phyloP scores from a whole-genome alignment of 2,797 vertebrate genomes.

The Ateles fusciceps region DNA sequence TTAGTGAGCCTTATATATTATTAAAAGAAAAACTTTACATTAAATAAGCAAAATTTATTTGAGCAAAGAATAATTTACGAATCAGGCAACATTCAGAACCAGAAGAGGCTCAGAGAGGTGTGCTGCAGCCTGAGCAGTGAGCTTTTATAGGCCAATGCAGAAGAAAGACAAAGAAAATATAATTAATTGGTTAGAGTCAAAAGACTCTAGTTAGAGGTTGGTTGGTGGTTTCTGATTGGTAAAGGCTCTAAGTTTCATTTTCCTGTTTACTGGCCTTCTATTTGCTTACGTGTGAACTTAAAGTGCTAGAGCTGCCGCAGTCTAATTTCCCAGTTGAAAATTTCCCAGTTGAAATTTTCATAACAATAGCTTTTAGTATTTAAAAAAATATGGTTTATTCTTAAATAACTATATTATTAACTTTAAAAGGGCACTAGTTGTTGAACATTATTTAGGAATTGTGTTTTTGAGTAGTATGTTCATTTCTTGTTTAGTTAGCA shows the following conservation, averaged over 20 bases:
- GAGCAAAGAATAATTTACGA: background rate
- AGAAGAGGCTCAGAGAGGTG: background rate
- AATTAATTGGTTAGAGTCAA: background rate
- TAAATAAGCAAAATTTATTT: background rate
- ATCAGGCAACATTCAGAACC: background rate
- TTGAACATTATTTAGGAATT: background rate
- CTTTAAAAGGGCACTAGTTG: background rate
- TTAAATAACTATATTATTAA: background rate
- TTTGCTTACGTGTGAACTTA: background rate
- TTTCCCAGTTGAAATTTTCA: background rate
- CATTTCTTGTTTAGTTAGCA: slow-evolving; percentile 13
- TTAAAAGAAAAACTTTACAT: background rate
- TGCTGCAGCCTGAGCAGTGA: background rate
- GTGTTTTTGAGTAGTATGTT: background rate
- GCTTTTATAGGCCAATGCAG: background rate
- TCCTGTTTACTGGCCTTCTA: background rate
- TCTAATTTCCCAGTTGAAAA: background rate
- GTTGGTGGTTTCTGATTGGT: background rate
- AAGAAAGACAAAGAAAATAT: background rate
- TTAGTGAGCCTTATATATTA: background rate
- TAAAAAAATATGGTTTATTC: background rate
- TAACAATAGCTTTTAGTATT: background rate
- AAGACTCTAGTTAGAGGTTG: background rate
- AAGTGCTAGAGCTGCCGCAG: background rate
- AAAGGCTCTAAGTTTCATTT: background rate